These are phyloP conservation scores for Brachyptera risi DNA, from an alignment of 2,888 invertebrate species.

Conservation along the genomic window DNA sequence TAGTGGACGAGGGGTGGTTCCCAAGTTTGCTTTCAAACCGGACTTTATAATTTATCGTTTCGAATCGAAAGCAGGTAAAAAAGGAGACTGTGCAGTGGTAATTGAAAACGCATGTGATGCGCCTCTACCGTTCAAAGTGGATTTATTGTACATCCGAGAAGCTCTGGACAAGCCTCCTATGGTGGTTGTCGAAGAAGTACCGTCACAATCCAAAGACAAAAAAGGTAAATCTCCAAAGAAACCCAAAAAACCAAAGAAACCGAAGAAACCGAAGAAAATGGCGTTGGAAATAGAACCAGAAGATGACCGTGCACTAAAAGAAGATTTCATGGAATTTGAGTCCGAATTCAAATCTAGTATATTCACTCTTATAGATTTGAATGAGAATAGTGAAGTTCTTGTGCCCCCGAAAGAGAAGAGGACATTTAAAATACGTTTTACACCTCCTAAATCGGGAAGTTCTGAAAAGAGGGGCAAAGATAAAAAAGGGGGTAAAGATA, in stretches of 20 bases:
- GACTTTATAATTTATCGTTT: background rate
- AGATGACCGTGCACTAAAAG: background rate
- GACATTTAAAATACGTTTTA: background rate
- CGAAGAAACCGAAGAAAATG: constrained; percentile 3
- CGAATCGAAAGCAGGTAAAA: background rate
- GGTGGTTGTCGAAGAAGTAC: background rate
- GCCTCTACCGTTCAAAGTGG: background rate
- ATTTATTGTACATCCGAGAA: background rate
- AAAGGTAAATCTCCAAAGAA: background rate
- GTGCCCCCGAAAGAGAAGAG: background rate
- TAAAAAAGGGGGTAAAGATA: background rate
- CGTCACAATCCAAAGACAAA: background rate
- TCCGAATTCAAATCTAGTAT: background rate
- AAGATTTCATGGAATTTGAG: constrained; percentile 2
- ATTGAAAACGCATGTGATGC: background rate
- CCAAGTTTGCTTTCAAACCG: background rate
- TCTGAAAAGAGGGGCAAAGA: background rate
- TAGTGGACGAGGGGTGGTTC: background rate
- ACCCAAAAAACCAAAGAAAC: background rate
- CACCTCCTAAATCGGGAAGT: background rate
- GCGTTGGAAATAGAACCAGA: background rate
- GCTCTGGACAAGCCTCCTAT: background rate
- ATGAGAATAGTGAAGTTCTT: background rate
- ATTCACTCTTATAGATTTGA: background rate
- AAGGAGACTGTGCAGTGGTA: background rate